A percentile compares a stretch with the other conserved stretches of the same genome.
phyloP scores from a whole-genome alignment of 1,140 invertebrate genomes.

The Cyrtorhinus lividipennis region DNA sequence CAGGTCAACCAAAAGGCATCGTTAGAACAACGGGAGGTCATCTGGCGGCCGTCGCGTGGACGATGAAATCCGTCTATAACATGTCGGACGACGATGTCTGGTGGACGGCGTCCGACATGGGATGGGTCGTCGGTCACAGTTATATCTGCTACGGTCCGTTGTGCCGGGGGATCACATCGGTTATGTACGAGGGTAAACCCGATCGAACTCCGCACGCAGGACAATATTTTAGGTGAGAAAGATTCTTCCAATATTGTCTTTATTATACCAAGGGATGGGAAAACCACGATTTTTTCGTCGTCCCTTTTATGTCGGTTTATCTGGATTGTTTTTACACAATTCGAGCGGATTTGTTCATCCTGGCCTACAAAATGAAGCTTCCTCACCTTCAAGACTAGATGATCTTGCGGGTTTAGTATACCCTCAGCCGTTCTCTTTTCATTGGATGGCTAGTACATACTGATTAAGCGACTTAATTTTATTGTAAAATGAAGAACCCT shows the following conservation, averaged over 20 bases:
- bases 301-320: too few relatives aligned
- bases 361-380: too few relatives aligned
- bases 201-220: constrained; percentile 81
- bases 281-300: too few relatives aligned
- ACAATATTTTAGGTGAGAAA: constrained; percentile 65
- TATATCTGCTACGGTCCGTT: constrained; percentile 88
- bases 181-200: constrained; percentile 90
- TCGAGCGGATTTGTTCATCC: too few relatives aligned
- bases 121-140: constrained; percentile 89
- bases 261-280: too few relatives aligned
- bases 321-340: too few relatives aligned
- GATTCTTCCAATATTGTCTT: background rate
- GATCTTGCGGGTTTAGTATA: too few relatives aligned
- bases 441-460: too few relatives aligned
- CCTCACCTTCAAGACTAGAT: too few relatives aligned
- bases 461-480: too few relatives aligned
- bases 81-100: constrained; percentile 66
- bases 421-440: too few relatives aligned
- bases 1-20: constrained; percentile 66
- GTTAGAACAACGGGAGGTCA: constrained; percentile 75
- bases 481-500: too few relatives aligned
- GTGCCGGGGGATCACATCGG: constrained; percentile 60
- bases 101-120: constrained; percentile 83
- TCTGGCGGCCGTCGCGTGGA: constrained; percentile 67
- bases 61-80: constrained; percentile 69